phyloP scores from a whole-genome alignment of 2,113 vertebrate species.

The Sialia sialis region DNA sequence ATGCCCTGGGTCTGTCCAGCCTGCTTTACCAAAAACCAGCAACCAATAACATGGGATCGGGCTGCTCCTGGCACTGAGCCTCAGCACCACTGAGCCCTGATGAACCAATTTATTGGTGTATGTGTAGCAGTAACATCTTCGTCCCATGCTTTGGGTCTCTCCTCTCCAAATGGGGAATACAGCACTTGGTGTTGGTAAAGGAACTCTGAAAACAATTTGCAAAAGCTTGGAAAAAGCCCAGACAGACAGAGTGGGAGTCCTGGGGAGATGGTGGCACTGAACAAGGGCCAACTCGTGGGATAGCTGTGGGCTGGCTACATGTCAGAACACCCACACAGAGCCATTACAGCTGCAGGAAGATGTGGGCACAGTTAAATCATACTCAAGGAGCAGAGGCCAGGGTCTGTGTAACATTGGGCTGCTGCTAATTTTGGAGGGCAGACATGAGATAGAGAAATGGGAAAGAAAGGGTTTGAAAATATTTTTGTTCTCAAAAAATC shows the following conservation, averaged over 20 bases:
- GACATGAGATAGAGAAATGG: neutral
- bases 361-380: neutral
- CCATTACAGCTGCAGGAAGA: neutral
- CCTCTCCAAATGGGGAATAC: neutral
- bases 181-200: neutral
- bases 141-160: neutral
- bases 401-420: neutral
- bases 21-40: neutral
- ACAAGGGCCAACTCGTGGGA: neutral
- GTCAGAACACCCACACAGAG: neutral
- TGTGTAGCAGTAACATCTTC: neutral
- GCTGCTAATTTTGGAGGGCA: neutral
- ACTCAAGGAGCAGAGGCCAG: neutral
- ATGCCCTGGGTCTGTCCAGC: neutral
- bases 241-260: neutral
- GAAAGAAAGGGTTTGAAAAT: neutral
- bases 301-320: neutral
- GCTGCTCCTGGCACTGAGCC: neutral
- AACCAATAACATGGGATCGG: neutral
- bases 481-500: neutral
- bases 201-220: neutral
- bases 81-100: neutral
- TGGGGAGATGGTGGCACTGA: neutral
- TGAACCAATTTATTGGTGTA: neutral
- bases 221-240: neutral